Percentiles rank a stretch among this genome's conserved stretches.
Evolutionary conservation across 2,797 vertebrate genomes (phyloP).

Genomic region (Paedocypris micromegethes): DNA sequence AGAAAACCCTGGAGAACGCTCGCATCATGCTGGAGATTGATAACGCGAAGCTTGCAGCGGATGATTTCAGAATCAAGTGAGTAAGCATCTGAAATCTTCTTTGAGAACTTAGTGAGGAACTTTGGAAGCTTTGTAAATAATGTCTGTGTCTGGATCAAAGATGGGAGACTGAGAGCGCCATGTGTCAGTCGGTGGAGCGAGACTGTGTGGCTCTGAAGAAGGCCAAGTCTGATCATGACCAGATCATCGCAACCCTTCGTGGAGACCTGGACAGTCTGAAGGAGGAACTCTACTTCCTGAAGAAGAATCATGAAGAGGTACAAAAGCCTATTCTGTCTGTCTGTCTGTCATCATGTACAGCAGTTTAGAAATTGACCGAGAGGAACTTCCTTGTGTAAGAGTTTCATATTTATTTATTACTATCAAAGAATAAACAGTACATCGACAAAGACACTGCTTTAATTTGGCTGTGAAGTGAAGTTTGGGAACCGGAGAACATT

Average conservation of each 20-base stretch:
- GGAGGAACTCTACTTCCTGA: slow-evolving; percentile 75
- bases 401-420: too few species aligned
- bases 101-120: background rate
- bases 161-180: slow-evolving; percentile 75
- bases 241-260: slow-evolving; percentile 71
- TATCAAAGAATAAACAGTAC: too few species aligned
- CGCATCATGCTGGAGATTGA: slow-evolving; percentile 77
- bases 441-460: too few species aligned
- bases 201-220: slow-evolving; percentile 76
- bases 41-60: slow-evolving; percentile 76
- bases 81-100: slow-evolving; percentile 36
- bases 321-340: background rate
- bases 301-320: slow-evolving; percentile 78
- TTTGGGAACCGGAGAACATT: too few species aligned
- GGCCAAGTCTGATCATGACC: slow-evolving; percentile 73
- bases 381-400: too few species aligned
- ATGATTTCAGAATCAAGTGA: slow-evolving; percentile 80
- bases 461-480: too few species aligned
- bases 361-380: too few species aligned
- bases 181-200: slow-evolving; percentile 77
- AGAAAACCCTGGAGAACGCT: slow-evolving; percentile 73
- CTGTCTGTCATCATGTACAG: too few species aligned
- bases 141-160: slow-evolving; percentile 48
- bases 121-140: background rate
- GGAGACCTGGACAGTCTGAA: slow-evolving; percentile 77